These are phyloP conservation scores for Cosmopolites sordidus DNA, from an alignment of 2,888 invertebrate genomes.

Conservation along the genomic window DNA sequence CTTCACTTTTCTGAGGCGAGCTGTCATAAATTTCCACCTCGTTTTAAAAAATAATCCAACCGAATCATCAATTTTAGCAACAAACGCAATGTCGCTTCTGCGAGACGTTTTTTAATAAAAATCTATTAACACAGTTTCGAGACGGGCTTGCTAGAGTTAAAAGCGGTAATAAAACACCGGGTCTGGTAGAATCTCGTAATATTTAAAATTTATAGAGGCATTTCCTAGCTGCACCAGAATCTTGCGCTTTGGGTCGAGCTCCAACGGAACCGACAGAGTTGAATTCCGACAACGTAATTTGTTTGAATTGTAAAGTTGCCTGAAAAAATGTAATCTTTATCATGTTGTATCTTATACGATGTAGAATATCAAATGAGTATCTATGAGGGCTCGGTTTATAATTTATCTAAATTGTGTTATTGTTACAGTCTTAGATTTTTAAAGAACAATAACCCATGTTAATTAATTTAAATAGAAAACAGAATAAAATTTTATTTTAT, in stretches of 20 bases:
- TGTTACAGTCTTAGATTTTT: too few species aligned
- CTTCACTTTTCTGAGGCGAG: too few species aligned
- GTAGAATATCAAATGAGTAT: too few species aligned
- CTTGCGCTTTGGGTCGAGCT: conserved; percentile 3
- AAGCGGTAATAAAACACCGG: conserved; percentile 21
- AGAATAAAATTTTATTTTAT: too few species aligned
- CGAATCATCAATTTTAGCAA: neutral
- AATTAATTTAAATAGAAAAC: too few species aligned
- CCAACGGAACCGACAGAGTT: neutral
- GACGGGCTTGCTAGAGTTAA: conserved; percentile 19
- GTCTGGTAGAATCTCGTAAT: conserved; percentile 17
- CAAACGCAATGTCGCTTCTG: conserved; percentile 13
- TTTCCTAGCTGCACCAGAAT: conserved; percentile 18
- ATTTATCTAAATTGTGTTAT: too few species aligned
- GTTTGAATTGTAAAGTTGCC: neutral
- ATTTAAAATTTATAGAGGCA: conserved; percentile 22
- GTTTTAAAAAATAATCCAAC: neutral
- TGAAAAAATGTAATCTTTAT: too few species aligned
- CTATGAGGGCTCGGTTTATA: too few species aligned
- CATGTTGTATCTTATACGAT: too few species aligned
- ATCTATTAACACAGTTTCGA: conserved; percentile 26
- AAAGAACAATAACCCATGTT: too few species aligned
- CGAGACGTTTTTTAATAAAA: conserved; percentile 22
- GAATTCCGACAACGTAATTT: neutral
- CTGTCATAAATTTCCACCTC: too few species aligned